Percentiles rank a stretch among this genome's conserved stretches.
Conservation (phyloP, 2,113 vertebrate species). For the Oncorhynchus masou region DNA sequence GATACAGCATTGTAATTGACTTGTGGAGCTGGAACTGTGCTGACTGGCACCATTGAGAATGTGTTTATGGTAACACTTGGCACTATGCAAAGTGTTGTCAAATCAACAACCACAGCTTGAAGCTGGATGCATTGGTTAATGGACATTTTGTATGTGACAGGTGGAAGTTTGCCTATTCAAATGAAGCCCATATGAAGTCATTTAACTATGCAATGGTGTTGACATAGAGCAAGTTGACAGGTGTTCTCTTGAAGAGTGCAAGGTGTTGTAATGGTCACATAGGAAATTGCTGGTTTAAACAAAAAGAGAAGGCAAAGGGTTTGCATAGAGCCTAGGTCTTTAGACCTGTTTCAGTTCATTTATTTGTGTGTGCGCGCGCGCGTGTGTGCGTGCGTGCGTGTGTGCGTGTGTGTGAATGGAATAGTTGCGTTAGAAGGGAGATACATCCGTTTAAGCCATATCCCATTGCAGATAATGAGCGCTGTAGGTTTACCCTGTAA, state of each 20-base stretch:
- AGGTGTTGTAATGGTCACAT: too few relatives aligned
- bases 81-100: neutral
- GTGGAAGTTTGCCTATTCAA: neutral
- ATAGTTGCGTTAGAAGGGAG: neutral
- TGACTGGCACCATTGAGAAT: neutral
- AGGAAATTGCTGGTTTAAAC: too few relatives aligned
- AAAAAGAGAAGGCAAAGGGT: neutral
- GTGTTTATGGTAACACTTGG: neutral
- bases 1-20: too few relatives aligned
- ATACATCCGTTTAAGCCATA: neutral
- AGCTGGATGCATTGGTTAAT: neutral
- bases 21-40: too few relatives aligned
- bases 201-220: neutral
- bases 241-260: neutral
- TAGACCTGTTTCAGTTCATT: too few relatives aligned
- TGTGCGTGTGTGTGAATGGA: neutral
- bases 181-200: neutral
- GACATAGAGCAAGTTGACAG: too few relatives aligned
- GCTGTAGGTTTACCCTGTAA: neutral
- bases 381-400: too few relatives aligned
- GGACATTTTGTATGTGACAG: neutral
- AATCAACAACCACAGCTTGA: neutral
- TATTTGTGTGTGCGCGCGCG: too few relatives aligned
- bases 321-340: neutral
- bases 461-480: neutral